These are phyloP conservation scores for Tetramorium alpestre DNA, from an alignment of 1,140 invertebrate genomes.

Conservation along the genomic window DNA sequence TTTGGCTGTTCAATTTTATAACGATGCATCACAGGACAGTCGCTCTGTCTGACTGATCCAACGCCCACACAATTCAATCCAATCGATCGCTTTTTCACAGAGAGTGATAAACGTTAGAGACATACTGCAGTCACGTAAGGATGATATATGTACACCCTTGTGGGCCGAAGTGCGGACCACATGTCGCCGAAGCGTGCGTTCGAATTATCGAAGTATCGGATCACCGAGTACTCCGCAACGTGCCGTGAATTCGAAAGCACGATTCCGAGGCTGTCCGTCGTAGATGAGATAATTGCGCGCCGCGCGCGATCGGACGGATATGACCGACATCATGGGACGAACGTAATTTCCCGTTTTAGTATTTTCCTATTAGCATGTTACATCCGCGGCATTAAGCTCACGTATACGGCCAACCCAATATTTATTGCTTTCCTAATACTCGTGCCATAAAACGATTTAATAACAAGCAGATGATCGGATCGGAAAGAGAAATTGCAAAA, in stretches of 20 bases:
- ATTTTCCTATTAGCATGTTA: conserved; percentile 71
- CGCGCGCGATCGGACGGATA: conserved; percentile 57
- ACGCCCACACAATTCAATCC: neutral
- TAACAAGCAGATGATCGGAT: neutral
- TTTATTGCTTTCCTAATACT: conserved; percentile 28
- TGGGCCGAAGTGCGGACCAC: neutral
- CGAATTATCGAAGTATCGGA: conserved; percentile 41
- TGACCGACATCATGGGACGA: conserved; percentile 56
- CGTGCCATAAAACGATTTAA: conserved; percentile 3
- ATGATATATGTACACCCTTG: neutral
- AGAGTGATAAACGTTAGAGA: conserved; percentile 6
- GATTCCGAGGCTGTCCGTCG: conserved; percentile 10
- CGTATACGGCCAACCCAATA: neutral
- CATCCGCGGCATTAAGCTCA: conserved; percentile 18
- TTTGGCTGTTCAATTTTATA: neutral
- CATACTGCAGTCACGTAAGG: conserved; percentile 2
- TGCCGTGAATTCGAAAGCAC: conserved; percentile 26
- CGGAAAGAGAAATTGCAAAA: neutral
- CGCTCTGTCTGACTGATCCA: neutral
- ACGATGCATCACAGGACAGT: neutral
- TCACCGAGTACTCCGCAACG: conserved; percentile 28
- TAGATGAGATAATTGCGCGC: conserved; percentile 65
- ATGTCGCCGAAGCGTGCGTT: conserved; percentile 12
- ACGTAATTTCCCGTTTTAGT: conserved; percentile 74
- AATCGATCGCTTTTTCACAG: neutral